A percentile compares a stretch with the other conserved stretches of the same genome.
phyloP scores from a whole-genome alignment of 2,888 invertebrate species.

The Iselma pallidipennis region DNA sequence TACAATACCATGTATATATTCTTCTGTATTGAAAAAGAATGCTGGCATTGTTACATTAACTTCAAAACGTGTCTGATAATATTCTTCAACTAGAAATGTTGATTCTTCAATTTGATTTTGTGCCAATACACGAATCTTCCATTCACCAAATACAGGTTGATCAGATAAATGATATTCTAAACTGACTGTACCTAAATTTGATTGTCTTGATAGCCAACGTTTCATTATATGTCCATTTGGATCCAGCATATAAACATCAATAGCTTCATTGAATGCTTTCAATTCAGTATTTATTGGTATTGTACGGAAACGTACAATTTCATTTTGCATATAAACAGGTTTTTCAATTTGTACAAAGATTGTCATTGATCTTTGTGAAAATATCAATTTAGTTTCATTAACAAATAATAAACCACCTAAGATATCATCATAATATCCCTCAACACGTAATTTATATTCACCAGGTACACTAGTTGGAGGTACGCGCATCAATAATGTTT shows the following conservation, averaged over 20 bases:
- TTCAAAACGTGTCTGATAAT: constrained; percentile 93
- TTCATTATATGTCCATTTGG: constrained; percentile 86
- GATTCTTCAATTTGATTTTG: constrained; percentile 87
- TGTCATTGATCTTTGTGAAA: constrained; percentile 90
- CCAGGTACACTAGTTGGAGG: constrained; percentile 84
- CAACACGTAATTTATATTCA: constrained; percentile 71
- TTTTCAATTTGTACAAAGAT: constrained; percentile 95
- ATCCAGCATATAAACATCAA: constrained; percentile 91
- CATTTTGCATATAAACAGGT: constrained; percentile 92
- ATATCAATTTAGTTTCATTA: constrained; percentile 83
- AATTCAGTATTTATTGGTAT: constrained; percentile 92
- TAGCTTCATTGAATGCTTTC: constrained; percentile 86
- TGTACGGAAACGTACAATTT: constrained; percentile 86
- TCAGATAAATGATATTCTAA: constrained; percentile 87
- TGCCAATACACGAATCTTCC: constrained; percentile 87
- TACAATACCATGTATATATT: constrained; percentile 80
- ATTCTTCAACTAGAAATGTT: constrained; percentile 88
- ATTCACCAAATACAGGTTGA: constrained; percentile 90
- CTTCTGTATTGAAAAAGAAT: constrained; percentile 88
- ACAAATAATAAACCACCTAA: constrained; percentile 86
- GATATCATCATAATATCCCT: constrained; percentile 68
- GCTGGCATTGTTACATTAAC: constrained; percentile 96
- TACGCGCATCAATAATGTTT: constrained; percentile 87
- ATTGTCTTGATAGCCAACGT: constrained; percentile 92
- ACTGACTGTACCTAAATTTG: constrained; percentile 92